A percentile compares a stretch with the other conserved stretches of the same genome.
These are phyloP conservation scores for Camponotus pennsylvanicus DNA, from an alignment of 1,140 invertebrate species.

Conservation along the genomic window DNA sequence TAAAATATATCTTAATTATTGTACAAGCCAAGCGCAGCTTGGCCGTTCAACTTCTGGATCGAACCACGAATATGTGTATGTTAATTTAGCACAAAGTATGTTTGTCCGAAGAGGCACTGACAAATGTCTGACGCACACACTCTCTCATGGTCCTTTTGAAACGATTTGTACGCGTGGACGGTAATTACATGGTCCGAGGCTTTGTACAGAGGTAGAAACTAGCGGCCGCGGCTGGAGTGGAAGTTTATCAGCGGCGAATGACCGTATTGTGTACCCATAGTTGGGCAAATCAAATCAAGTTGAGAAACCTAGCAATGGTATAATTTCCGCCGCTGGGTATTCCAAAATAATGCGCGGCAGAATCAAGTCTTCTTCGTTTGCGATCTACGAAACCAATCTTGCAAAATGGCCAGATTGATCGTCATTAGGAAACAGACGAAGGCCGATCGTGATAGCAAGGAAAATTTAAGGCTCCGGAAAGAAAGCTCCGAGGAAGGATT, in stretches of 20 bases:
- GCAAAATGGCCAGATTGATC: constrained; percentile 31
- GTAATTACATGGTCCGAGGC: constrained; percentile 53
- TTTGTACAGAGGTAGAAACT: constrained; percentile 38
- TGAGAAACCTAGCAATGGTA: constrained; percentile 19
- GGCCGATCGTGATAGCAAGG: constrained; percentile 12
- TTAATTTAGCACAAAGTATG: constrained; percentile 30
- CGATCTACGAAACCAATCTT: background rate
- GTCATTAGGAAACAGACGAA: constrained; percentile 1
- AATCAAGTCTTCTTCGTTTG: constrained; percentile 10
- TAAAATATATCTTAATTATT: constrained; percentile 23
- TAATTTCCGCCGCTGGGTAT: background rate
- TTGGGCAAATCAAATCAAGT: background rate
- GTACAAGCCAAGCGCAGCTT: background rate
- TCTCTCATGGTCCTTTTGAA: constrained; percentile 33
- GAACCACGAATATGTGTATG: background rate
- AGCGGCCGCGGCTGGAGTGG: background rate
- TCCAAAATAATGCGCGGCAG: constrained; percentile 35
- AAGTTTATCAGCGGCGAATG: constrained; percentile 56
- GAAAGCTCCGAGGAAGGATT: background rate
- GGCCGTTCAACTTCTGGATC: constrained; percentile 17
- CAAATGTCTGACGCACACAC: constrained; percentile 47
- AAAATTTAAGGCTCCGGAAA: constrained; percentile 22
- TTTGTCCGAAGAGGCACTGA: constrained; percentile 48
- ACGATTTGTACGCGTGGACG: constrained; percentile 45
- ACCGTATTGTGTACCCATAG: constrained; percentile 26